Conservation (phyloP, 2,888 invertebrate species). For the Macropis europaea region DNA sequence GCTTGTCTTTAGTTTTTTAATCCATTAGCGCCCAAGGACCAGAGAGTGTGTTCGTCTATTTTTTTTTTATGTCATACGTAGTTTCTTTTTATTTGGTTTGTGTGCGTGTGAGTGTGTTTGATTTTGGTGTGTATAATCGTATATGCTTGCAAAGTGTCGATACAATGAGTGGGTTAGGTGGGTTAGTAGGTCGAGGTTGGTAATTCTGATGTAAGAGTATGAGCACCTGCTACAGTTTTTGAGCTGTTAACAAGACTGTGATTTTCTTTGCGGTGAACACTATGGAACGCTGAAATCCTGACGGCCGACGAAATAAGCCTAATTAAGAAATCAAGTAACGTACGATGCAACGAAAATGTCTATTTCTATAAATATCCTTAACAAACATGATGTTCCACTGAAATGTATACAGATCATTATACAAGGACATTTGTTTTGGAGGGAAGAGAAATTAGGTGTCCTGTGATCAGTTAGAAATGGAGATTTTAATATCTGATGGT, state of each 20-base stretch:
- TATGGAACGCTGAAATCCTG: too few relatives aligned
- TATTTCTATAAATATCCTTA: background rate
- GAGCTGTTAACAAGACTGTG: background rate
- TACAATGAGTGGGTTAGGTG: conserved; percentile 40
- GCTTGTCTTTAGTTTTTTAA: conserved; percentile 45
- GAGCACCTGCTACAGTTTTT: background rate
- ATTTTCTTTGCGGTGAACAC: too few relatives aligned
- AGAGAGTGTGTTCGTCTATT: conserved; percentile 24
- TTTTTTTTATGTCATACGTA: background rate
- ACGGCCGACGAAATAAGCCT: background rate
- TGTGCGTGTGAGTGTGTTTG: background rate
- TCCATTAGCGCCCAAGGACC: conserved; percentile 66
- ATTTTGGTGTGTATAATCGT: background rate
- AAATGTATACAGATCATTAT: background rate
- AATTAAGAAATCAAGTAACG: too few relatives aligned
- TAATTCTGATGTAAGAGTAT: conserved; percentile 7
- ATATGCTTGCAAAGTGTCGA: conserved; percentile 16
- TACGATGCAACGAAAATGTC: too few relatives aligned
- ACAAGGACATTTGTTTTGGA: background rate
- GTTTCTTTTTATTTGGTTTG: conserved; percentile 1
- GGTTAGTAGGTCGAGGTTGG: conserved; percentile 56
- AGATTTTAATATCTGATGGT: background rate
- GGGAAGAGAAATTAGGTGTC: background rate
- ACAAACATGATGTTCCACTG: too few relatives aligned
- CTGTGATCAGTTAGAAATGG: background rate